A percentile compares a stretch with the other conserved stretches of the same genome.
phyloP scores from a whole-genome alignment of 2,888 invertebrate species.

The Trachelus troglodyta region DNA sequence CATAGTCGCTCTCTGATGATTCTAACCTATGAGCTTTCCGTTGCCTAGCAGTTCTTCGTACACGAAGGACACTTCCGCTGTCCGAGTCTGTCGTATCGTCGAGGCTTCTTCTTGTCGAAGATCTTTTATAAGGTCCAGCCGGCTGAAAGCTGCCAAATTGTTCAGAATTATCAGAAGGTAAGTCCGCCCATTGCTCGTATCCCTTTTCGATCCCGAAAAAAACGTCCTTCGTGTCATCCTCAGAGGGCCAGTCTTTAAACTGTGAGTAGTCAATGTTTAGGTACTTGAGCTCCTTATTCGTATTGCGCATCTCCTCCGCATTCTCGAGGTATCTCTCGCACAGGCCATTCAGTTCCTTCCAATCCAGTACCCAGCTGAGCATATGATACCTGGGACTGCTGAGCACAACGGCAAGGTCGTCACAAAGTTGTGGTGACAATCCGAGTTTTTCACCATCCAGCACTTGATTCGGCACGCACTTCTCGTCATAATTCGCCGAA shows the following conservation, averaged over 20 bases:
- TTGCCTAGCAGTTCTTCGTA: constrained; percentile 44
- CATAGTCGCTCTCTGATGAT: constrained; percentile 63
- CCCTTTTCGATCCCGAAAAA: constrained; percentile 76
- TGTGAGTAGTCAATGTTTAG: constrained; percentile 78
- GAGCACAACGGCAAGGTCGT: constrained; percentile 78
- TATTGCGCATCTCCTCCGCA: constrained; percentile 72
- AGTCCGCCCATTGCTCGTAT: constrained; percentile 65
- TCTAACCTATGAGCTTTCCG: constrained; percentile 57
- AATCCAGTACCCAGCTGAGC: constrained; percentile 77
- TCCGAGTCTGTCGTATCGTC: constrained; percentile 60
- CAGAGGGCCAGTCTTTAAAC: constrained; percentile 75
- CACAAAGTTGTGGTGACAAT: constrained; percentile 74
- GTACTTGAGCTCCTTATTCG: constrained; percentile 79
- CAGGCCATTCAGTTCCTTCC: constrained; percentile 70
- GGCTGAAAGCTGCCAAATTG: constrained; percentile 58
- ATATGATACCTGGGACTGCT: constrained; percentile 79
- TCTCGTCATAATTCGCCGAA: constrained; percentile 73
- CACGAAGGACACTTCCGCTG: constrained; percentile 52
- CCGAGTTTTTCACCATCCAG: constrained; percentile 77
- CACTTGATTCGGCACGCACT: constrained; percentile 71
- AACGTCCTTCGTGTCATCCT: constrained; percentile 68
- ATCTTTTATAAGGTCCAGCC: constrained; percentile 51
- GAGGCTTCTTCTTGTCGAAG: constrained; percentile 51
- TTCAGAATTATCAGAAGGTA: constrained; percentile 56
- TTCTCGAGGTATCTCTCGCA: constrained; percentile 71